These are phyloP conservation scores for Pseudorasbora parva DNA, from an alignment of 2,113 vertebrate species.

Conservation along the genomic window DNA sequence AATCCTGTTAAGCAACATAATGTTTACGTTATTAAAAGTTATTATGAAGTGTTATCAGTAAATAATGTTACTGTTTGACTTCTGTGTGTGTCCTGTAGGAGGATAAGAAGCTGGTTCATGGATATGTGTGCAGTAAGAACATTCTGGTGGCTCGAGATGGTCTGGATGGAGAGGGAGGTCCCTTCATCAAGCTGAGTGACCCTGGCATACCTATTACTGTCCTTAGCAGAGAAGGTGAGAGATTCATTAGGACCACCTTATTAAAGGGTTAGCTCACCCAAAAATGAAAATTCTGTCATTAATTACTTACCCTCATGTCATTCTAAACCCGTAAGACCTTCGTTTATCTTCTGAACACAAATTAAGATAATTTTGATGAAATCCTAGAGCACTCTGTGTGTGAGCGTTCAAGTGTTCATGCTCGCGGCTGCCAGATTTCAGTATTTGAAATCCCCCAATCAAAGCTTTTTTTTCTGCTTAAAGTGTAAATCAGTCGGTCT, in stretches of 20 bases:
- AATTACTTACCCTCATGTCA: too few species aligned
- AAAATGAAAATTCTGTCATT: too few species aligned
- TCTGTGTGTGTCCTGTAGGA: conserved; percentile 76
- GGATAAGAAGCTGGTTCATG: conserved; percentile 96
- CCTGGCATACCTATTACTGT: conserved; percentile 94
- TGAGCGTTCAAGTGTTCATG: too few species aligned
- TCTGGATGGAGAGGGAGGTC: conserved; percentile 81
- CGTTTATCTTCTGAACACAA: too few species aligned
- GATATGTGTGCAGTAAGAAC: conserved; percentile 95
- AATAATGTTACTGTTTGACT: conserved; percentile 6
- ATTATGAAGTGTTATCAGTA: background rate
- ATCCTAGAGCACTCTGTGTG: too few species aligned
- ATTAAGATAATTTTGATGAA: too few species aligned
- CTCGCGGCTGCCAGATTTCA: too few species aligned
- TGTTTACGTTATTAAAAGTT: background rate
- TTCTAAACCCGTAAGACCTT: too few species aligned
- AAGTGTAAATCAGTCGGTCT: too few species aligned
- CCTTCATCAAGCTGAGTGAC: conserved; percentile 98
- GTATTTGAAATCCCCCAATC: too few species aligned
- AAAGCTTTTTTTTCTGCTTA: too few species aligned
- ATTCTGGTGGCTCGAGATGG: conserved; percentile 92
- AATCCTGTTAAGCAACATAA: background rate
- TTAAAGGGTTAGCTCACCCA: background rate
- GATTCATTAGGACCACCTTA: background rate
- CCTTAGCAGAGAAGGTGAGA: conserved; percentile 87